phyloP scores from a whole-genome alignment of 92 coral and sea anemone species.

The Palythoa heliodiscus region DNA sequence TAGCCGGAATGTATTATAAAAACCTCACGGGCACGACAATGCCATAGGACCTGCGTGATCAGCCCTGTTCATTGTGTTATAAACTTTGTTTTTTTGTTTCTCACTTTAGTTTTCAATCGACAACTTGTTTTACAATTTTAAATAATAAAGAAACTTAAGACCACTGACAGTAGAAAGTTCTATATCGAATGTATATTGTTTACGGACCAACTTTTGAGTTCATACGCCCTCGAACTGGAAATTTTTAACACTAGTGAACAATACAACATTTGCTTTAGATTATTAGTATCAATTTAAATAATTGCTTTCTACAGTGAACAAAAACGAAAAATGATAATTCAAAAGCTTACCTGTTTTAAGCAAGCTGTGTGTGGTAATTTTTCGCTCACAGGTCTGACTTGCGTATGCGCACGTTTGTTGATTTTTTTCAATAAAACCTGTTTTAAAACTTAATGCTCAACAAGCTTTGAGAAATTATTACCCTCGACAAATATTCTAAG shows the following conservation, averaged over 20 bases:
- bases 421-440: background rate
- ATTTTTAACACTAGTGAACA: background rate
- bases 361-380: background rate
- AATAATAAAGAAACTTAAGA: background rate
- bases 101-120: background rate
- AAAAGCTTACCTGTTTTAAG: slow-evolving; percentile 7
- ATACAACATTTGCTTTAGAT: background rate
- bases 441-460: background rate
- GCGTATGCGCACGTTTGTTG: background rate
- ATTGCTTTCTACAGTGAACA: background rate
- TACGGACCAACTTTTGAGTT: background rate
- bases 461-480: slow-evolving; percentile 8
- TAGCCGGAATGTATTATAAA: background rate
- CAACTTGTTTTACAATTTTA: background rate
- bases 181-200: background rate
- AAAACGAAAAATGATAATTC: background rate
- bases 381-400: background rate
- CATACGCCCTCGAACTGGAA: background rate
- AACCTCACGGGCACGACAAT: background rate
- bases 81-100: background rate
- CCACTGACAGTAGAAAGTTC: background rate
- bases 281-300: slow-evolving; percentile 17
- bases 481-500: background rate
- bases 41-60: background rate
- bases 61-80: background rate